Evolutionary conservation across 2,113 vertebrate species (phyloP).

Genomic region (Vanacampus margaritifer): DNA sequence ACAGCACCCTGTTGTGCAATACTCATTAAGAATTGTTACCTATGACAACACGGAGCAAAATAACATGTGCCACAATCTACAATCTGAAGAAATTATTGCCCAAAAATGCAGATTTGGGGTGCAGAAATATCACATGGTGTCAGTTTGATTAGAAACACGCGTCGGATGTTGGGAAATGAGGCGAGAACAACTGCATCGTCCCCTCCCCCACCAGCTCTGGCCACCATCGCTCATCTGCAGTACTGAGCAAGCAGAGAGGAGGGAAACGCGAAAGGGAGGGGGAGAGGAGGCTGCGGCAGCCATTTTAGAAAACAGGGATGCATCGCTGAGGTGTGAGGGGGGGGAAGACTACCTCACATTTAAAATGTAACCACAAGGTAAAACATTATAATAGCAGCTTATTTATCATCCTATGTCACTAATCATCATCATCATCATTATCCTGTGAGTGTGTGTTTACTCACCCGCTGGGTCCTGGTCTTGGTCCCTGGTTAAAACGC

Average conservation of each 20-base stretch:
- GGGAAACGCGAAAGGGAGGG: constrained; percentile 39
- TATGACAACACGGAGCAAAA: not conserved
- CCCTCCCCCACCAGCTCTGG: constrained; percentile 46
- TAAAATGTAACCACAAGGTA: not conserved
- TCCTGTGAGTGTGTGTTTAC: constrained; percentile 40
- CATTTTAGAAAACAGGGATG: constrained; percentile 67
- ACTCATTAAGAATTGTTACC: constrained; percentile 45
- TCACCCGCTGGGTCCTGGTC: constrained; percentile 97
- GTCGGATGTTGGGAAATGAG: constrained; percentile 18
- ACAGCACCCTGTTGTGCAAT: constrained; percentile 50
- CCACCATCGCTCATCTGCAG: constrained; percentile 60
- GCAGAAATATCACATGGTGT: not conserved
- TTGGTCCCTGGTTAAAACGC: constrained; percentile 96
- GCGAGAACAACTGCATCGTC: constrained; percentile 30
- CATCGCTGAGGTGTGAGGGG: constrained; percentile 24
- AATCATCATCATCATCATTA: constrained; percentile 12
- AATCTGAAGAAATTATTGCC: not conserved
- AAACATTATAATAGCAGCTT: not conserved
- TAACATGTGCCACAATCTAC: not conserved
- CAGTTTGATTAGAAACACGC: not conserved
- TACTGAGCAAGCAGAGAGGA: constrained; percentile 62
- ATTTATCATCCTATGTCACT: constrained; percentile 1
- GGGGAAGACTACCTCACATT: not conserved
- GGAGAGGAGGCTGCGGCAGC: constrained; percentile 59
- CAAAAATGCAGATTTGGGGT: not conserved